Evolutionary conservation across 2,888 invertebrate species (phyloP).

Genomic region (Epiperipatus broadwayi): DNA sequence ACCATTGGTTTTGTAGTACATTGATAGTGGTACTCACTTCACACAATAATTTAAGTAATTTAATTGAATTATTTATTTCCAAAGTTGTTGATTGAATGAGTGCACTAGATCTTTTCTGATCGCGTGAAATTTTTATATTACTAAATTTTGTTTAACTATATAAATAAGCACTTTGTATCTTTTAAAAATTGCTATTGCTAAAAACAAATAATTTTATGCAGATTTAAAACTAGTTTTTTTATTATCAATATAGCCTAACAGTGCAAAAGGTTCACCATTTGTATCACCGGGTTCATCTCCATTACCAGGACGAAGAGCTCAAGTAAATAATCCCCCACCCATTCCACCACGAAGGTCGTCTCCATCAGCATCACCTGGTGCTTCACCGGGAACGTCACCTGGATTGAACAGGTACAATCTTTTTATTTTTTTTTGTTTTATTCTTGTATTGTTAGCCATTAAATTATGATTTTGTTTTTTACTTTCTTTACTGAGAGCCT

Average conservation of each 20-base stretch:
- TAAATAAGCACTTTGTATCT: not conserved
- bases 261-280: constrained; percentile 39
- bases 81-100: constrained; percentile 15
- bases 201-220: too few species aligned
- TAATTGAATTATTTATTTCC: too few species aligned
- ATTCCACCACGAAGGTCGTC: constrained; percentile 38
- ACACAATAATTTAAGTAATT: too few species aligned
- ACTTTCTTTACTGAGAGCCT: too few species aligned
- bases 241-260: too few species aligned
- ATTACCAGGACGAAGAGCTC: constrained; percentile 22
- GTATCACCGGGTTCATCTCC: constrained; percentile 41
- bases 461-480: too few species aligned
- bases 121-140: not conserved
- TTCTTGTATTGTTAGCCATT: too few species aligned
- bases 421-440: too few species aligned
- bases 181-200: not conserved
- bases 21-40: too few species aligned
- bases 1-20: too few species aligned
- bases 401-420: constrained; percentile 24
- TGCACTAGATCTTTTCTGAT: constrained; percentile 13
- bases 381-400: constrained; percentile 25
- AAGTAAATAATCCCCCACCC: constrained; percentile 36
- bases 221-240: too few species aligned
- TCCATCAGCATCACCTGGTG: constrained; percentile 27
- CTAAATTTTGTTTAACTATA: not conserved